Conservation (phyloP, 2,888 invertebrate species). For the Amphipoea lucens region DNA sequence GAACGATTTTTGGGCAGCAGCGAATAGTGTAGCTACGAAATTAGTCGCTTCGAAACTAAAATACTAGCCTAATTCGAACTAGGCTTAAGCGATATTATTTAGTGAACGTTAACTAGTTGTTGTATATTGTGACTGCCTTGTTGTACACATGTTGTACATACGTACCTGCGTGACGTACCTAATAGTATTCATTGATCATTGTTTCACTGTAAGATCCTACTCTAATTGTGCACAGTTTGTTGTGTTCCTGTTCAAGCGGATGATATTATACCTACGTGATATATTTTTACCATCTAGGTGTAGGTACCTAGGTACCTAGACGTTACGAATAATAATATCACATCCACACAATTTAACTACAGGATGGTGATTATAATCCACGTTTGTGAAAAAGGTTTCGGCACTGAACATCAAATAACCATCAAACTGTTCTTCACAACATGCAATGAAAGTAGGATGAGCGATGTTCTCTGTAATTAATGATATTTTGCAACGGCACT, state of each 20-base stretch:
- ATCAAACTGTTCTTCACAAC: neutral
- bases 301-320: neutral
- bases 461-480: slow-evolving; percentile 34
- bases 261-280: neutral
- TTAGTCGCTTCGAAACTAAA: too few relatives aligned
- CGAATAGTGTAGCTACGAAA: too few relatives aligned
- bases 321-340: neutral
- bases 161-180: slow-evolving; percentile 2
- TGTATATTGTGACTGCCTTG: slow-evolving; percentile 52
- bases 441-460: slow-evolving; percentile 20
- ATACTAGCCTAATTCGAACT: too few relatives aligned
- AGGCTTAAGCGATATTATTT: slow-evolving; percentile 6
- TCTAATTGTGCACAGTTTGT: slow-evolving; percentile 23
- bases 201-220: slow-evolving; percentile 26
- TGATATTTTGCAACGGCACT: slow-evolving; percentile 63
- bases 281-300: neutral
- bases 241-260: slow-evolving; percentile 1
- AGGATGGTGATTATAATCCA: neutral
- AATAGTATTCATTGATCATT: slow-evolving; percentile 13
- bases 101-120: slow-evolving; percentile 47
- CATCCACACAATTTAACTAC: neutral
- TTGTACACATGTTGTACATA: slow-evolving; percentile 30
- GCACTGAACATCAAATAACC: neutral
- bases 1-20: too few relatives aligned
- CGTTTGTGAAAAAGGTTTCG: neutral